Evolutionary conservation across 1,140 invertebrate species (phyloP).

Genomic region (Drosophila chauvacae): DNA sequence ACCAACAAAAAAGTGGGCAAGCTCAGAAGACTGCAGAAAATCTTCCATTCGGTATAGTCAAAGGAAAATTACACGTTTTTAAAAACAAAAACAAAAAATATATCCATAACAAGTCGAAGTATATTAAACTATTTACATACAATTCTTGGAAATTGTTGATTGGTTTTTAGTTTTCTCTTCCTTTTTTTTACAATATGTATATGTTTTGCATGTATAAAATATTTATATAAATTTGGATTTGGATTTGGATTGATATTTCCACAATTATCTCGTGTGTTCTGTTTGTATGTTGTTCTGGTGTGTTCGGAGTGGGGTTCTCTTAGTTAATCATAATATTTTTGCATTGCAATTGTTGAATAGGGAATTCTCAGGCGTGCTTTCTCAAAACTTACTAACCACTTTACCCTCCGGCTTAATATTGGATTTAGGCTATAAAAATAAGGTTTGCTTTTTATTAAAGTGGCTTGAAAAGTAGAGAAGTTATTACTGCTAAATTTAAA

Average conservation of each 20-base stretch:
- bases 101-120: conserved; percentile 55
- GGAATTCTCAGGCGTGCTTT: conserved; percentile 69
- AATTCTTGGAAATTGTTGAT: conserved; percentile 55
- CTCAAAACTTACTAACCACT: conserved; percentile 38
- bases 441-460: conserved; percentile 59
- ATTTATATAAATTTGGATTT: conserved; percentile 65
- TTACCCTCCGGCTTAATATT: conserved; percentile 20
- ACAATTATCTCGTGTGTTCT: conserved; percentile 47
- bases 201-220: conserved; percentile 73
- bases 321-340: conserved; percentile 51
- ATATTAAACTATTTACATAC: conserved; percentile 76
- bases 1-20: conserved; percentile 39
- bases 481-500: conserved; percentile 62
- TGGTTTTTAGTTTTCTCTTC: conserved; percentile 41
- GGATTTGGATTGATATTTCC: conserved; percentile 68
- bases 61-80: conserved; percentile 22
- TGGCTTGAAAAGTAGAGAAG: conserved; percentile 64
- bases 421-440: conserved; percentile 51
- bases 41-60: conserved; percentile 13
- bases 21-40: conserved; percentile 21
- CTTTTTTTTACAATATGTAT: conserved; percentile 60
- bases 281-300: conserved; percentile 41
- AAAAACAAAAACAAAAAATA: conserved; percentile 22
- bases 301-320: conserved; percentile 45
- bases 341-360: conserved; percentile 57